Percentiles rank a stretch among this genome's conserved stretches.
Evolutionary conservation across 2,888 invertebrate genomes (phyloP).

Genomic region (Cotesia congregata): DNA sequence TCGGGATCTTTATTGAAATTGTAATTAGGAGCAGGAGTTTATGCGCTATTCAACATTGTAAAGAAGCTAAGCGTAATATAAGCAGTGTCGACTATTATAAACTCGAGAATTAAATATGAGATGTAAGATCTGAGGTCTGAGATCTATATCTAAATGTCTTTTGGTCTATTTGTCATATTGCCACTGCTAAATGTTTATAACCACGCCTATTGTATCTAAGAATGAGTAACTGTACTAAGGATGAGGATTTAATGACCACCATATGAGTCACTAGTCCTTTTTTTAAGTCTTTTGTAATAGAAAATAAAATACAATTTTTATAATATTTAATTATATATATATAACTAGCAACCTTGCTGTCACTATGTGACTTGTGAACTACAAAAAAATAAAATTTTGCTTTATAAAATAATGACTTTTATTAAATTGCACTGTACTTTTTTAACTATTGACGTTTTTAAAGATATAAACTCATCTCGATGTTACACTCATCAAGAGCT

Average conservation of each 20-base stretch:
- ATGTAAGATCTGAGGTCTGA: not conserved
- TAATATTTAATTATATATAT: not conserved
- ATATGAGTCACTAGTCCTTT: conserved; percentile 22
- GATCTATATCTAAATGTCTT: conserved; percentile 30
- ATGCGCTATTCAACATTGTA: not conserved
- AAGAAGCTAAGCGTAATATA: not conserved
- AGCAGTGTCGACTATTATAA: too few species aligned
- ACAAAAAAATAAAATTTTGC: too few species aligned
- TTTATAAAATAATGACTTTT: too few species aligned
- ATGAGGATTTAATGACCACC: conserved; percentile 31
- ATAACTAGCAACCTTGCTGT: too few species aligned
- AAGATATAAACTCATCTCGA: too few species aligned
- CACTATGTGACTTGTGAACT: too few species aligned
- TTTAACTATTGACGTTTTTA: too few species aligned
- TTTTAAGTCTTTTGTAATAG: conserved; percentile 13
- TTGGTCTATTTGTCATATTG: conserved; percentile 12
- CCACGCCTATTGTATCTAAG: conserved; percentile 16
- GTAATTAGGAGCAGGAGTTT: conserved; percentile 47
- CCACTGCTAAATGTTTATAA: conserved; percentile 38
- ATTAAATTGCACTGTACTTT: too few species aligned
- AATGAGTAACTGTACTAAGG: not conserved
- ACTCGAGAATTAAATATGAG: conserved; percentile 8
- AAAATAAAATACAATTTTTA: conserved; percentile 29
- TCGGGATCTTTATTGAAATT: conserved; percentile 52
- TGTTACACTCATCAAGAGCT: too few species aligned